These are phyloP conservation scores for Drosophila ambigua DNA, from an alignment of 1,140 invertebrate genomes.

Conservation along the genomic window DNA sequence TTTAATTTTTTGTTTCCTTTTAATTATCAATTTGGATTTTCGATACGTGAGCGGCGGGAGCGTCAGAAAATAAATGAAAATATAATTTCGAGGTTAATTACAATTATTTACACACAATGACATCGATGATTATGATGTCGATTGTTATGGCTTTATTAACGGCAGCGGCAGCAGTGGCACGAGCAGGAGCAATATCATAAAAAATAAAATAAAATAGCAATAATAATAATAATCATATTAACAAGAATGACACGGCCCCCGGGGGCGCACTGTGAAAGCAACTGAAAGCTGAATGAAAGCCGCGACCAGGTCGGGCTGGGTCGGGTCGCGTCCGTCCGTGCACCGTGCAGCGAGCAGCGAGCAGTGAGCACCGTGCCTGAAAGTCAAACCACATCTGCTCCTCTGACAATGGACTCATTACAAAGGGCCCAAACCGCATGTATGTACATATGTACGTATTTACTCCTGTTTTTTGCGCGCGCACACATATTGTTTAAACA, in stretches of 20 bases:
- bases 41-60: too few species aligned
- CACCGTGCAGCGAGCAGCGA: too few species aligned
- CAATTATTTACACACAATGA: conserved; percentile 65
- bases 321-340: too few species aligned
- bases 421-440: conserved; percentile 14
- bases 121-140: conserved; percentile 64
- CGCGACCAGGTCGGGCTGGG: background rate
- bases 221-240: conserved; percentile 47
- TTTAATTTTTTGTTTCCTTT: conserved; percentile 3
- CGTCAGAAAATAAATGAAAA: conserved; percentile 47
- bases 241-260: conserved; percentile 34
- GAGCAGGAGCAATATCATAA: conserved; percentile 17
- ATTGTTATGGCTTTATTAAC: conserved; percentile 69
- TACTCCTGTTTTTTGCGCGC: background rate
- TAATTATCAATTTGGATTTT: conserved; percentile 21
- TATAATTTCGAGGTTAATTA: conserved; percentile 62
- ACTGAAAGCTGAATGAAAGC: conserved; percentile 25
- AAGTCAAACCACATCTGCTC: conserved; percentile 40
- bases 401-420: conserved; percentile 45
- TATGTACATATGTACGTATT: background rate
- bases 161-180: conserved; percentile 5
- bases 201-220: conserved; percentile 23
- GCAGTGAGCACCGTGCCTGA: background rate
- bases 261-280: too few species aligned
- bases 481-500: conserved; percentile 37